phyloP scores from a whole-genome alignment of 2,113 vertebrate species.

The Protobothrops flavoviridis region DNA sequence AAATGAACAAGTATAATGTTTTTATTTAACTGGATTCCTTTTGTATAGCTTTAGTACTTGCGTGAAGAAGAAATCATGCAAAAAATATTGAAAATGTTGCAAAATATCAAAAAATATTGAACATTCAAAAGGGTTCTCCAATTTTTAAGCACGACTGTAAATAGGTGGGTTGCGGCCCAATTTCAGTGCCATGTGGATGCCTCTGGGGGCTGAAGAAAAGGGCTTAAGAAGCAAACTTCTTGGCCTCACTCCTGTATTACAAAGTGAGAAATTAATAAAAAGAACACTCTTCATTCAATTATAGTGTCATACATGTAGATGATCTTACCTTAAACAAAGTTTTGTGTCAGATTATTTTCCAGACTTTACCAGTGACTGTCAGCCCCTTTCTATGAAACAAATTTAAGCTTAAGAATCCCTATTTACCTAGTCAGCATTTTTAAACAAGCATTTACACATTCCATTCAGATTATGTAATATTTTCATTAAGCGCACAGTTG shows the following conservation, averaged over 20 bases:
- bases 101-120: neutral
- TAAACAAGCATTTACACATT: slow-evolving; percentile 1
- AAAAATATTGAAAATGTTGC: neutral
- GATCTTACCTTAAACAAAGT: neutral
- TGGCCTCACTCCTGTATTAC: neutral
- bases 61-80: neutral
- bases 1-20: neutral
- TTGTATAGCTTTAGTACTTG: neutral
- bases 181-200: neutral
- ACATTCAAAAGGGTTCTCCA: neutral
- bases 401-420: neutral
- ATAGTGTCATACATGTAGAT: neutral
- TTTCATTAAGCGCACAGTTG: slow-evolving; percentile 6
- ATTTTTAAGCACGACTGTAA: neutral
- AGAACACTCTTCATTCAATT: neutral
- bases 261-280: neutral
- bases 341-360: neutral
- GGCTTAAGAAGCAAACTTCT: neutral
- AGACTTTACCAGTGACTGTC: neutral
- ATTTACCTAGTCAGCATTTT: neutral
- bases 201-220: neutral
- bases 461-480: neutral
- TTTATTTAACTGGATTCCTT: neutral
- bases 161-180: neutral
- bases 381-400: neutral